These are phyloP conservation scores for Dasysyrphus albostriatus DNA, from an alignment of 2,888 invertebrate genomes.

Conservation along the genomic window DNA sequence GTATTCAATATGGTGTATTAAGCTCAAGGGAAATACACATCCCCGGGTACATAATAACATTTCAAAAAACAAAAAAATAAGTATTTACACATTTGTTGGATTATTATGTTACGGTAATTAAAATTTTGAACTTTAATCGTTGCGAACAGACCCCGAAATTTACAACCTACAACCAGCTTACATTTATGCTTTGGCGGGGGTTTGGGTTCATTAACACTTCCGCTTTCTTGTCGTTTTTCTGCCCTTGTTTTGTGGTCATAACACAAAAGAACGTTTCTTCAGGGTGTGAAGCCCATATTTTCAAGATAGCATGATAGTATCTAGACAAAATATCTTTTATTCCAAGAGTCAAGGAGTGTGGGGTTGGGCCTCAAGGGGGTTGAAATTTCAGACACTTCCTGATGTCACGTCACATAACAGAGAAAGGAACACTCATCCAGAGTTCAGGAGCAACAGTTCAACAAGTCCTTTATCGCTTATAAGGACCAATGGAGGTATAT, in stretches of 20 bases:
- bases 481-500: slow-evolving; percentile 11
- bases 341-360: neutral
- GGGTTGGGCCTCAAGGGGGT: neutral
- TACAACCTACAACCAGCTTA: neutral
- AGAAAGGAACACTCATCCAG: slow-evolving; percentile 6
- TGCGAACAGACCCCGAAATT: neutral
- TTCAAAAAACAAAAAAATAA: neutral
- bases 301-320: neutral
- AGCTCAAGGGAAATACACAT: neutral
- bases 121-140: slow-evolving; percentile 15
- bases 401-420: slow-evolving; percentile 11
- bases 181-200: neutral
- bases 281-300: neutral
- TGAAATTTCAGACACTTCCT: slow-evolving; percentile 15
- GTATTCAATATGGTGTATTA: neutral
- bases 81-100: slow-evolving; percentile 7
- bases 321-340: neutral
- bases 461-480: slow-evolving; percentile 53
- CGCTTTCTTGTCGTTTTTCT: neutral
- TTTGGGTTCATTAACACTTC: neutral
- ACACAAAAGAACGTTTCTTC: neutral
- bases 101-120: slow-evolving; percentile 51
- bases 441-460: slow-evolving; percentile 41
- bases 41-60: neutral
- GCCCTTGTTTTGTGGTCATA: neutral